Evolutionary conservation across 2,888 invertebrate species (phyloP).

Genomic region (Conomelus anceps): DNA sequence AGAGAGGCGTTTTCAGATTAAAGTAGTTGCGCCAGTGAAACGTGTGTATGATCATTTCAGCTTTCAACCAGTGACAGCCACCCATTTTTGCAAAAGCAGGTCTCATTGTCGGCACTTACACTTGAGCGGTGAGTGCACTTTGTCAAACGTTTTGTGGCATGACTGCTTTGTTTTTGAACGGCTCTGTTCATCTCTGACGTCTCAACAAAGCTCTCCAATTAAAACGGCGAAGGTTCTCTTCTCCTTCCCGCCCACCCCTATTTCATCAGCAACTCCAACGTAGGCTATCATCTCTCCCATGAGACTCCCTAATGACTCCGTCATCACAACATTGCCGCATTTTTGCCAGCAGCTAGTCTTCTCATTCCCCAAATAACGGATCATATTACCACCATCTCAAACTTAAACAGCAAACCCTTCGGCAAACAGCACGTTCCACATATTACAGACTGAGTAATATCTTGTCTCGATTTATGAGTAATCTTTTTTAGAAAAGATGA

Average conservation of each 20-base stretch:
- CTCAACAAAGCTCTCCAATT: conserved; percentile 18
- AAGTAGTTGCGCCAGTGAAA: not conserved
- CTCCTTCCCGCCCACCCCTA: not conserved
- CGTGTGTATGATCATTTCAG: not conserved
- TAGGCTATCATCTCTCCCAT: not conserved
- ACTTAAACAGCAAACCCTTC: no score
- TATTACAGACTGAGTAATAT: no score
- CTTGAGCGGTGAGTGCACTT: conserved; percentile 8
- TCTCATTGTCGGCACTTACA: not conserved
- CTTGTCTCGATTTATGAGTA: no score
- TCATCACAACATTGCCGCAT: not conserved
- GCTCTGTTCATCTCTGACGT: conserved; percentile 11
- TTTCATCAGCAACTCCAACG: not conserved
- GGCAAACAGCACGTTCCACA: not conserved
- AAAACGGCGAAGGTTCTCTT: not conserved
- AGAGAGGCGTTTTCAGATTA: not conserved
- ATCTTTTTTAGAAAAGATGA: not conserved
- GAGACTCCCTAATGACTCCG: not conserved
- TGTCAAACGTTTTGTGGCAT: conserved; percentile 25
- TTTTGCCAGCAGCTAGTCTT: not conserved
- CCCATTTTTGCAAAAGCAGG: not conserved
- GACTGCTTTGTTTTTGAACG: not conserved
- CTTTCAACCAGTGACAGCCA: not conserved
- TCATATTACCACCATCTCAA: not conserved
- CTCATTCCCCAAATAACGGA: not conserved